Evolutionary conservation across 2,113 vertebrate species (phyloP).

Genomic region (Prolemur simus): DNA sequence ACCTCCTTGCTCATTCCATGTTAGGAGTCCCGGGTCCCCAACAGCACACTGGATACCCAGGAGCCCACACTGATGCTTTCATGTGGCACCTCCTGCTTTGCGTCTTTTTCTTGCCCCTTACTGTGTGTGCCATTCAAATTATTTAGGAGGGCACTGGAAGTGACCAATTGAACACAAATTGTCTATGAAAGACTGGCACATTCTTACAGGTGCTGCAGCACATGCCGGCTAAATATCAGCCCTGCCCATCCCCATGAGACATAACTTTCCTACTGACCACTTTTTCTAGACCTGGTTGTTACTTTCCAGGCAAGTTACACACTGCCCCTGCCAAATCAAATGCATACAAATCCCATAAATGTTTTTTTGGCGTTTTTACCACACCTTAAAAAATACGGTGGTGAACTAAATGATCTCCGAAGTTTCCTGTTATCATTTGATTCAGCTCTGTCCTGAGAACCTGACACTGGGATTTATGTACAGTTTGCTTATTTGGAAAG

Average conservation of each 20-base stretch:
- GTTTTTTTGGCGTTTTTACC: background rate
- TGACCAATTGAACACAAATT: background rate
- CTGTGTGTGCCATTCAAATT: background rate
- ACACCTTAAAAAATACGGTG: background rate
- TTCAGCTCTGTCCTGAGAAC: too few relatives aligned
- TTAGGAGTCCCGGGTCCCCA: background rate
- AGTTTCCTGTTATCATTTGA: background rate
- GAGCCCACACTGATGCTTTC: background rate
- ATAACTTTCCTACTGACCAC: accelerated
- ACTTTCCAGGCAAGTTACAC: background rate
- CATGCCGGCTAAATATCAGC: accelerated
- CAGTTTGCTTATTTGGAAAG: background rate
- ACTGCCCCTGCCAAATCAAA: background rate
- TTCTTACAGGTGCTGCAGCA: background rate
- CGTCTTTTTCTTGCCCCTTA: background rate
- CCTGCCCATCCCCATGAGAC: accelerated
- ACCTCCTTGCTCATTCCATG: background rate
- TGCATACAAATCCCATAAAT: background rate
- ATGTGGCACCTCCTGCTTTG: background rate
- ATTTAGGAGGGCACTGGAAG: background rate
- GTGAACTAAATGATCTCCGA: background rate
- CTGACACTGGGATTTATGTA: background rate
- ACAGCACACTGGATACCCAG: accelerated
- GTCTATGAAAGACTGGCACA: background rate
- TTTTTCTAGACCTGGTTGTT: background rate